A percentile compares a stretch with the other conserved stretches of the same genome.
phyloP scores from a whole-genome alignment of 2,888 invertebrate genomes.

The Pollenia griseotomentosa region DNA sequence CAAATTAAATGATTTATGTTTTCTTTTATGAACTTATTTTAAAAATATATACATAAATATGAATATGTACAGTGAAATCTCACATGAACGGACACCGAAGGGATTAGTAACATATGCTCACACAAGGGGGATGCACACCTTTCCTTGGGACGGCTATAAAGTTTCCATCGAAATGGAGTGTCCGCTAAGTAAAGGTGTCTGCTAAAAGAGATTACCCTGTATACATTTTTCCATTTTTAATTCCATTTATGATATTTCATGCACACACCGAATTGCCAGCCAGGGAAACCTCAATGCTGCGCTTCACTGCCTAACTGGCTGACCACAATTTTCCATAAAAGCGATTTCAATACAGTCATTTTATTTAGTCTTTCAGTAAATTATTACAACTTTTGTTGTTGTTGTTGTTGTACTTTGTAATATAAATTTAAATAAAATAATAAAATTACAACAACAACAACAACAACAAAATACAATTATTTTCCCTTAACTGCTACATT shows the following conservation, averaged over 20 bases:
- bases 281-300: conserved; percentile 2
- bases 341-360: conserved; percentile 12
- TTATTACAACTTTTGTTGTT: not conserved
- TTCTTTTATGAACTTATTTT: not conserved
- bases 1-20: not conserved
- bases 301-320: conserved; percentile 13
- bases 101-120: no score
- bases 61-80: not conserved
- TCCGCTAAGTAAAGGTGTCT: no score
- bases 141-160: no score
- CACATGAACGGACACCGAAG: no score
- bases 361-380: not conserved
- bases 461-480: not conserved
- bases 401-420: not conserved
- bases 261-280: not conserved
- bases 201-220: no score
- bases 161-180: no score
- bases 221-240: not conserved
- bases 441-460: not conserved
- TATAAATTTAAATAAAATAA: conserved; percentile 40
- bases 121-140: no score
- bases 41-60: not conserved
- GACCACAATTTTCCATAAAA: conserved; percentile 32
- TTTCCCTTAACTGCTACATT: not conserved
- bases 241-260: conserved; percentile 12